Base-by-base conservation (phyloP, 1,140 invertebrate species). In the Drosophila gunungcola region DNA sequence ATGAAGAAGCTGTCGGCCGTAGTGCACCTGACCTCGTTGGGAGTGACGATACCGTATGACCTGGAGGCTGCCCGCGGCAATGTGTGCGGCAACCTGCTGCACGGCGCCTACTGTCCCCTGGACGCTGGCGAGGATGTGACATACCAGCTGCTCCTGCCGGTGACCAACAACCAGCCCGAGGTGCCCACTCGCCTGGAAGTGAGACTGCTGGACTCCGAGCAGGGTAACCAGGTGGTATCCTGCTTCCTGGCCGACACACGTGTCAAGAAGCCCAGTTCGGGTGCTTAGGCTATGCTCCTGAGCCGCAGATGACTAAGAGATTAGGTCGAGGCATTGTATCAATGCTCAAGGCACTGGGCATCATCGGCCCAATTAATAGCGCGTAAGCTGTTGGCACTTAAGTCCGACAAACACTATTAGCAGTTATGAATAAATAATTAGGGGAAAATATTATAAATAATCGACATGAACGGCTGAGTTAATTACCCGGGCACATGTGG, bases 371-470 rank as follows among this genome's bases (percentile, higher is more conserved):
- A 83, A 84, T 85, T 85, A 76, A 55, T 82, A 73, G 67, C 46
- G 68, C 65, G n/a, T 72, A 70, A 72, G 65, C 38, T 16, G 46
- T 16, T 41, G 49, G 29, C 58, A 54, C 51, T 53, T 63, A 56
- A 76, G 73, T 38, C 62, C 38, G 13, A 56, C 60, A 73, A 88
- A 83, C 80, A 80, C 84, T 89, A 84, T 88, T 80, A 88, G 84
- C 56, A 74, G 21, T 89, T 77, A 88, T 88, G 67, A 88, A 88
- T 88, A 88, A 88, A 89, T 84, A 89, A 88, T 89, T 72, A 78
- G 56, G 83, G 63, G 64, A 85, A 89, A 82, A 77, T 63, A 83
- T 80, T 68, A 80, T 77, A 57, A 84, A 84, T 84, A 73, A 84
- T 84, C 48, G 27, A 80, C 43, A 51, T 74, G 58, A 48, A 80